phyloP scores from a whole-genome alignment of 2,888 invertebrate genomes.

The Eristalis pertinax region DNA sequence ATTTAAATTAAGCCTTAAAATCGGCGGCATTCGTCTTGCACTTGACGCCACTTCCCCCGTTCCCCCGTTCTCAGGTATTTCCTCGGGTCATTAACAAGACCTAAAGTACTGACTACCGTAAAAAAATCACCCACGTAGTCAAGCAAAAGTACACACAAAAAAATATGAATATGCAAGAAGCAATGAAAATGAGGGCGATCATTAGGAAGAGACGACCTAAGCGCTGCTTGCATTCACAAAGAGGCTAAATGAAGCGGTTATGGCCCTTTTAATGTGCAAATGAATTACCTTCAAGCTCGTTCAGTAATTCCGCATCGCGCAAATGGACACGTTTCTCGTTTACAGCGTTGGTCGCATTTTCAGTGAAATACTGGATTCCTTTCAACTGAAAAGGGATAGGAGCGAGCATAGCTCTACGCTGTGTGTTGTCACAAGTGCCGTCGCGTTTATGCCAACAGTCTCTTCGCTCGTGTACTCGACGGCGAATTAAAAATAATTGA shows the following conservation, averaged over 20 bases:
- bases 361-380: constrained; percentile 38
- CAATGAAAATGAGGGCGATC: constrained; percentile 26
- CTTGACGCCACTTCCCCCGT: neutral
- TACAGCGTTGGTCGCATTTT: constrained; percentile 38
- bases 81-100: neutral
- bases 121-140: neutral
- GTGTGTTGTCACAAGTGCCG: neutral
- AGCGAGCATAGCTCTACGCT: neutral
- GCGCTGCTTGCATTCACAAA: neutral
- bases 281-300: constrained; percentile 45
- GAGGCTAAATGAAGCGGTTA: constrained; percentile 57
- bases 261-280: constrained; percentile 55
- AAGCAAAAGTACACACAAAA: neutral
- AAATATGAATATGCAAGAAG: constrained; percentile 25
- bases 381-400: neutral
- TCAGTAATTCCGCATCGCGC: constrained; percentile 45
- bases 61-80: neutral
- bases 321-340: constrained; percentile 59
- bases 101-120: neutral
- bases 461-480: neutral
- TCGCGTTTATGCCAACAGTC: neutral
- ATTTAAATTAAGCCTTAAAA: neutral
- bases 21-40: neutral
- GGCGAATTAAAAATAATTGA: neutral
- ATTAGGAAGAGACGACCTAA: constrained; percentile 40